Evolutionary conservation across 1,140 invertebrate species (phyloP).

Genomic region (Microplitis demolitor): DNA sequence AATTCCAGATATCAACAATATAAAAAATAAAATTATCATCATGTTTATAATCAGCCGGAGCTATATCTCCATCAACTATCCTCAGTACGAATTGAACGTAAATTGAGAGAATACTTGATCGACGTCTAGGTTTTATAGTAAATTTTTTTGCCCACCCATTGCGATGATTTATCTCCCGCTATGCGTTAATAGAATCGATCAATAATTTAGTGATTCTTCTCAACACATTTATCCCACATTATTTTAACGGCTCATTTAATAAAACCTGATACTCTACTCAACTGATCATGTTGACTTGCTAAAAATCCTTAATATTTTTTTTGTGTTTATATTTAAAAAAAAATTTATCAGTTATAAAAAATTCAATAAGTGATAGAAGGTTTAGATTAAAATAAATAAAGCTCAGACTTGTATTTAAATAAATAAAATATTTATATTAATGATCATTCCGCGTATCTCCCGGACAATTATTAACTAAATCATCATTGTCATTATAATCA

Average conservation of each 20-base stretch:
- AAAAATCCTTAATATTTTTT: too few species aligned
- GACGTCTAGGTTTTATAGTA: slow-evolving; percentile 49
- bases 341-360: too few species aligned
- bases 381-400: neutral
- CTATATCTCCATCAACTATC: too few species aligned
- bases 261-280: too few species aligned
- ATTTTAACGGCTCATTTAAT: too few species aligned
- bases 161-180: slow-evolving; percentile 43
- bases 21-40: neutral
- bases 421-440: slow-evolving; percentile 40
- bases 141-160: slow-evolving; percentile 36
- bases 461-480: slow-evolving; percentile 71
- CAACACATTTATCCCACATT: neutral
- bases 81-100: neutral
- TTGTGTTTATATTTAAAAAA: too few species aligned
- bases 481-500: slow-evolving; percentile 67
- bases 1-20: neutral
- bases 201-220: neutral
- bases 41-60: neutral
- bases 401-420: neutral
- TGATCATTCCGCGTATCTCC: slow-evolving; percentile 70
- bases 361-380: too few species aligned
- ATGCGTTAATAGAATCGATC: slow-evolving; percentile 43
- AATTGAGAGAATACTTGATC: too few species aligned
- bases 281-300: too few species aligned